Conservation (phyloP, 2,113 vertebrate genomes). For the Tympanuchus pallidicinctus region DNA sequence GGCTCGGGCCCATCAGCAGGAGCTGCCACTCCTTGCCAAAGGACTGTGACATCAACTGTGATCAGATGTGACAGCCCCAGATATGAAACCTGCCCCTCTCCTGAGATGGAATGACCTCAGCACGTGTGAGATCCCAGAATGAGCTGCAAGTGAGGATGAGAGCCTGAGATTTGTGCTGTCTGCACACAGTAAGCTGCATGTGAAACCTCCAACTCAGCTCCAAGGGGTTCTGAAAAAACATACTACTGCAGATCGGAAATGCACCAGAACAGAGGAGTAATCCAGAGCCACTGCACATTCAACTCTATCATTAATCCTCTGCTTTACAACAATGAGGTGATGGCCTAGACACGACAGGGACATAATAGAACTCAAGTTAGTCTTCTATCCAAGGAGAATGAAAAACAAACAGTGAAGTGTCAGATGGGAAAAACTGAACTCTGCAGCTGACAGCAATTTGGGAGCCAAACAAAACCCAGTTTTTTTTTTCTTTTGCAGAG, state of each 20-base stretch:
- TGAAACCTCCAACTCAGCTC: neutral
- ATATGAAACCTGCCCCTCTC: neutral
- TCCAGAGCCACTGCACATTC: neutral
- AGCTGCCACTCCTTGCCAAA: neutral
- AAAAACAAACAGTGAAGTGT: slow-evolving; percentile 56
- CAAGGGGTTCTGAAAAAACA: neutral
- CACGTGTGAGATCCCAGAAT: neutral
- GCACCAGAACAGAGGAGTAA: neutral
- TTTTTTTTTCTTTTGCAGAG: slow-evolving; percentile 54
- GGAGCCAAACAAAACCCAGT: slow-evolving; percentile 59
- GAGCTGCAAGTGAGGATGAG: neutral
- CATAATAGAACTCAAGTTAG: slow-evolving; percentile 8
- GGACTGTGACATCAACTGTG: neutral
- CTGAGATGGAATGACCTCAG: neutral
- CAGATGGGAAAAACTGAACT: slow-evolving; percentile 48
- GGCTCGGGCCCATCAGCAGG: neutral
- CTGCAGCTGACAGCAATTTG: slow-evolving; percentile 55
- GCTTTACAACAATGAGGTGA: neutral
- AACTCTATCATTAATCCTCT: neutral
- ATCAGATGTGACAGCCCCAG: neutral
- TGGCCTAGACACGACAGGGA: slow-evolving; percentile 15
- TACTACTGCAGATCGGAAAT: neutral
- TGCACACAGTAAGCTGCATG: neutral
- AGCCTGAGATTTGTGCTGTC: neutral
- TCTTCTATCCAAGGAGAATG: slow-evolving; percentile 29